Evolutionary conservation across 2,888 invertebrate genomes (phyloP).

Genomic region (Helleia helle): DNA sequence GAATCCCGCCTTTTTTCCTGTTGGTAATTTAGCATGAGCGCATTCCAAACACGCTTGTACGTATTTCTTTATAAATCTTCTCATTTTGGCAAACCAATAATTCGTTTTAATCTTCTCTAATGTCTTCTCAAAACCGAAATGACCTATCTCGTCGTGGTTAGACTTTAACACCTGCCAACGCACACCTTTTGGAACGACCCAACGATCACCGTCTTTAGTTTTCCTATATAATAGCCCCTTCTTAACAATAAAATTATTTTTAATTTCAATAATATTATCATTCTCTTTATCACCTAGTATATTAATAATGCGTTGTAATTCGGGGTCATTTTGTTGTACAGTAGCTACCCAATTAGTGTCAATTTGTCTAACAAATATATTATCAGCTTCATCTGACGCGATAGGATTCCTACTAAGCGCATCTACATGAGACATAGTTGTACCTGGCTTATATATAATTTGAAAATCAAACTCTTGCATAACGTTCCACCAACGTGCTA

Average conservation of each 20-base stretch:
- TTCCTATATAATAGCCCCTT: too few species aligned
- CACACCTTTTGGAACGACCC: too few species aligned
- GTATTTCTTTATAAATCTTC: too few species aligned
- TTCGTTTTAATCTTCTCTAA: constrained; percentile 14
- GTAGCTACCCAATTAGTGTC: constrained; percentile 12
- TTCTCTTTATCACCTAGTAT: constrained; percentile 12
- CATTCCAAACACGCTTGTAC: constrained; percentile 19
- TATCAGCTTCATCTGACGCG: too few species aligned
- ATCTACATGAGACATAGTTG: background rate
- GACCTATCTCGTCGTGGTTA: constrained; percentile 25
- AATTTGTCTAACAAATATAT: too few species aligned
- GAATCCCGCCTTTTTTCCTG: constrained; percentile 12
- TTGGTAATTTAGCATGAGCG: constrained; percentile 17
- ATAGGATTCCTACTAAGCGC: too few species aligned
- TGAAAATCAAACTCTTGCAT: background rate
- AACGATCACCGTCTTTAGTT: too few species aligned
- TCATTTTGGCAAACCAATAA: too few species aligned
- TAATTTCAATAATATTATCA: too few species aligned
- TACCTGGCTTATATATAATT: background rate
- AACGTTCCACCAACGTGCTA: background rate
- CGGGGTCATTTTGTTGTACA: constrained; percentile 4
- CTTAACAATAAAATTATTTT: too few species aligned
- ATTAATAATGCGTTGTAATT: constrained; percentile 15
- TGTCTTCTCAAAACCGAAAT: constrained; percentile 20
- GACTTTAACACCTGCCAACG: too few species aligned